Base-by-base conservation (phyloP, 1,140 invertebrate genomes). In the Cotesia vestalis region DNA sequence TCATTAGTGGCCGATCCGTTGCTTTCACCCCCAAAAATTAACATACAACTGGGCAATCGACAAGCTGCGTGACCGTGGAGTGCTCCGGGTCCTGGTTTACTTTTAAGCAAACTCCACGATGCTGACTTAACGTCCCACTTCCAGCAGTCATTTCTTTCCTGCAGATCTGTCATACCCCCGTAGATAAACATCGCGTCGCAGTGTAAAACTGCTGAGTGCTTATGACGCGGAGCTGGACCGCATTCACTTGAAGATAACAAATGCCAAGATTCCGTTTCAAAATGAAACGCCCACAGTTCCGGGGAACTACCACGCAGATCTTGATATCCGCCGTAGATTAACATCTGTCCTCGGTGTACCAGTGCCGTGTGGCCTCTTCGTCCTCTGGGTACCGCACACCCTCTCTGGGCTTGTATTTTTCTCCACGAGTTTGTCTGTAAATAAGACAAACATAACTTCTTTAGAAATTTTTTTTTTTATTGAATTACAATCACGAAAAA, bases 251-350 rank as follows among this genome's bases (percentile, higher is more conserved):
- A 89, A 59, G 88, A 89, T 34, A 92, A 77, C 51, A 92, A 77
- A 78, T 93, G 92, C 93, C 93, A 94, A 0, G 91, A 91, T 84
- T 93, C 92, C 2, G 92, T 91, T 79, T 93, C 93, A 75, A 96
- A 94, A 88, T 95, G 92, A 82, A 94, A 97, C 9, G 91, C 92
- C 96, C 96, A 97, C 0, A 97, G 84, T 83, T 97, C 95, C 27
- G 91, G 90, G 11, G 91, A 93, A 35, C 95, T 96, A 11, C 95
- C 95, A 73, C 92, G 89, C 67, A 96, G 85, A 82, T 97, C 95
- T 80, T 94, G 91, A 85, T 96, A 97, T 11, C 96, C 96, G 2
- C 95, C 96, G 84, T 95, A 97, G 62, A 97, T 90, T 36, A 95
- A 89, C 92, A 97, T 94, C 62, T 91, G 90, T 69, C 92, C 92